Conservation (phyloP, 2,113 vertebrate genomes). For the Anser brachyrhynchus region DNA sequence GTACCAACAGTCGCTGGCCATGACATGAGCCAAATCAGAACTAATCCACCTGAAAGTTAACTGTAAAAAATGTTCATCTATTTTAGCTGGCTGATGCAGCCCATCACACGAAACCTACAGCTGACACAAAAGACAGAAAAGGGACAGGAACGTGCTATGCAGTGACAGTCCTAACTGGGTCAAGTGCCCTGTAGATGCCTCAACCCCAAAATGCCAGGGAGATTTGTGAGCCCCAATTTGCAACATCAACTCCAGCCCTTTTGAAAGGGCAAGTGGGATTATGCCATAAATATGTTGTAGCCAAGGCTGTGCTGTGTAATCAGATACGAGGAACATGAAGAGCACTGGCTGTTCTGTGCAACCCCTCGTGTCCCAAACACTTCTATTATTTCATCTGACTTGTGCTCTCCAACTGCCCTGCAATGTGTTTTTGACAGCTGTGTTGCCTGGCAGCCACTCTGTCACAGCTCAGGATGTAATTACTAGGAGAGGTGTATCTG, state of each 20-base stretch:
- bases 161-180: background rate
- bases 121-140: background rate
- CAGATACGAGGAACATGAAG: background rate
- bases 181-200: background rate
- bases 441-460: constrained; percentile 35
- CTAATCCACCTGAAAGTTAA: background rate
- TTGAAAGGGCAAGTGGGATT: background rate
- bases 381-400: background rate
- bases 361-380: background rate
- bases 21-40: background rate
- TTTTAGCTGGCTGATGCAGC: background rate
- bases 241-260: background rate
- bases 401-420: background rate
- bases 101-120: background rate
- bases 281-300: background rate
- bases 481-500: constrained; percentile 7
- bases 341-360: background rate
- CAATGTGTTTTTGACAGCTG: constrained; percentile 15
- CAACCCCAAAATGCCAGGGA: background rate
- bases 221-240: fast-evolving
- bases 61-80: background rate
- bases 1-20: background rate
- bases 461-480: constrained; percentile 34
- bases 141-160: background rate
- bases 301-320: background rate